Percentiles rank a stretch among this genome's conserved stretches.
phyloP scores from a whole-genome alignment of 2,113 vertebrate genomes.

The Eptesicus fuscus region DNA sequence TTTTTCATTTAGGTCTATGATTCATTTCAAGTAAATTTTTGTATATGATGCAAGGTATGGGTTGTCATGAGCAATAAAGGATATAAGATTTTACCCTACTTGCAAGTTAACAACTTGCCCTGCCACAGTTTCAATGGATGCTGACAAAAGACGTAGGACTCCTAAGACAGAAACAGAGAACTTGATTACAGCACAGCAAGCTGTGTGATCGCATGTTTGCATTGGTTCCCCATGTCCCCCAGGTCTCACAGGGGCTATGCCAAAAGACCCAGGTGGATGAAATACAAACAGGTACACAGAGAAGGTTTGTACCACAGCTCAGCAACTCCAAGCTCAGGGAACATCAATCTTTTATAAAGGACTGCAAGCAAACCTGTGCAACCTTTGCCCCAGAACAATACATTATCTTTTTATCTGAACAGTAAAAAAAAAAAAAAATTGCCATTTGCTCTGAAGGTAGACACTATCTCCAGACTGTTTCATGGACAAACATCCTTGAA shows the following conservation, averaged over 20 bases:
- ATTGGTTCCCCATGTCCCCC: background rate
- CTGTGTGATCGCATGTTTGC: background rate
- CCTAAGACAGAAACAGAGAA: background rate
- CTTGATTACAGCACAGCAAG: background rate
- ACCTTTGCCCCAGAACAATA: conserved; percentile 7
- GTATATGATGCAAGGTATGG: background rate
- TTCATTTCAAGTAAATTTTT: conserved; percentile 21
- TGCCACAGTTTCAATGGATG: background rate
- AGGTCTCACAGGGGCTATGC: background rate
- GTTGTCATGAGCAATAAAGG: background rate
- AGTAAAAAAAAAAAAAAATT: background rate
- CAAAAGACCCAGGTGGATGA: background rate
- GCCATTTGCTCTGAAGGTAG: background rate
- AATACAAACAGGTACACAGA: background rate
- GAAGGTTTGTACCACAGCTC: background rate
- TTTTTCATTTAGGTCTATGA: background rate
- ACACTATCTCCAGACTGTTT: background rate
- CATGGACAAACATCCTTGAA: background rate
- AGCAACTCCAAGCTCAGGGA: background rate
- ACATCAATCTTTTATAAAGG: background rate
- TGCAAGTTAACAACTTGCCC: background rate
- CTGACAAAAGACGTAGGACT: background rate
- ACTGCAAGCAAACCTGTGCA: background rate
- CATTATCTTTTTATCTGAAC: conserved; percentile 14
- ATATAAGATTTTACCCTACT: background rate